These are phyloP conservation scores for Julus scanicus DNA, from an alignment of 2,888 invertebrate genomes.

Conservation along the genomic window DNA sequence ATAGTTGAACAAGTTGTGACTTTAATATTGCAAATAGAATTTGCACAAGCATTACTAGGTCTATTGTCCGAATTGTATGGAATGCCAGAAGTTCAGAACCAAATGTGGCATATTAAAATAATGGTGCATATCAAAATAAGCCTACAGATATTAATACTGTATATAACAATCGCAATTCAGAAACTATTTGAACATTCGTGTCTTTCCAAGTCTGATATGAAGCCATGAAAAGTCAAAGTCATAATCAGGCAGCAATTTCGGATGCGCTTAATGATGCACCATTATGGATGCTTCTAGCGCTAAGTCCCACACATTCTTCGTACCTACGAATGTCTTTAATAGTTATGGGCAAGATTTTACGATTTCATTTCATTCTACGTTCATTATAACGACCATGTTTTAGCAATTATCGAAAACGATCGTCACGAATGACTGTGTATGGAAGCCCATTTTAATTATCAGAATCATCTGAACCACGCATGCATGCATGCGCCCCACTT, in stretches of 20 bases:
- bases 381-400: slow-evolving; percentile 42
- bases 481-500: slow-evolving; percentile 27
- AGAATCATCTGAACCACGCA: slow-evolving; percentile 36
- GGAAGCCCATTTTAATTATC: slow-evolving; percentile 36
- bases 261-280: slow-evolving; percentile 9
- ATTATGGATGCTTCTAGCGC: slow-evolving; percentile 5
- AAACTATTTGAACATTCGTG: slow-evolving; percentile 17
- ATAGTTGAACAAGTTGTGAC: neutral
- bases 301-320: neutral
- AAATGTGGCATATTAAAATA: neutral
- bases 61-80: neutral
- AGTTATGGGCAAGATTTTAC: slow-evolving; percentile 36
- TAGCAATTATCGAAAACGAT: slow-evolving; percentile 42
- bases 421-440: slow-evolving; percentile 19
- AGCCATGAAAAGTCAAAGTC: slow-evolving; percentile 25
- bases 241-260: slow-evolving; percentile 42
- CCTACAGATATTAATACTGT: neutral
- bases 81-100: neutral
- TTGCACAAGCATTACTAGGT: neutral
- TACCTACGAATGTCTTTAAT: slow-evolving; percentile 39
- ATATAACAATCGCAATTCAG: slow-evolving; percentile 5
- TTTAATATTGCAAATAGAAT: neutral
- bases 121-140: neutral
- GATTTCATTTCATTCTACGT: slow-evolving; percentile 39
- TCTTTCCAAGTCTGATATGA: slow-evolving; percentile 21